Evolutionary conservation across 37 sponge, comb jelly and placozoan genomes (phyloP), one percentile per base, ranked within the genome.

Genomic region (Spongilla lacustris): DNA sequence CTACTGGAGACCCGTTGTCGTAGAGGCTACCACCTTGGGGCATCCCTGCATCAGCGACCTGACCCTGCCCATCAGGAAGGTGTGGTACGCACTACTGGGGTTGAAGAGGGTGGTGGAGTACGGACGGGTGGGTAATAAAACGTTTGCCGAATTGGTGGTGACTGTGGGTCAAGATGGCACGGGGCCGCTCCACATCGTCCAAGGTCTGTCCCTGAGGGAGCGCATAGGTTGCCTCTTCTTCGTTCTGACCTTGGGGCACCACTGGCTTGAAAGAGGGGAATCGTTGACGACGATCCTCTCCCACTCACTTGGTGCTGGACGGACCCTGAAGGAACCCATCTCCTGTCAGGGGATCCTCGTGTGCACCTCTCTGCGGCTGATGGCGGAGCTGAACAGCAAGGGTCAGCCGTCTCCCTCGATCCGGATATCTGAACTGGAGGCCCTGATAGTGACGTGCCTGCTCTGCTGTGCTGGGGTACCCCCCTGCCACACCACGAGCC

Each of bases 81-180:
- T 50, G 0, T 13, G 77, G 23, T 86, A 93, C 79, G 21, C 58
- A 33, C 72, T 94, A 0, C 35, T 87, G 81, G 89, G 93, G 2
- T 19, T 74, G 32, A 34, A 35, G 23, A 28, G 32, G 8, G 86
- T 93, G 13, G 66, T 31, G 0, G 93, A 93, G 80, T 85, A 89
- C 37, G 89, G 93, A 0, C 58, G 74, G 11, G 17, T 66, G 21
- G 31, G 41, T 10, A 35, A 69, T n/a, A 87, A 69, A 23, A 73
- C 21, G 34, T 79, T 90, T 25, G 69, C 28, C 10, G 25, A 67
- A 67, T 66, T 79, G 12, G 34, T 68, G 0, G 69, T 85, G 36
- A 17, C 11, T 17, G 11, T 73, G 68, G 37, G 22, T 2, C 49
- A 31, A 0, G 66, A 58, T 10, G 46, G 38, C 38, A 10, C 13